phyloP scores from a whole-genome alignment of 2,797 vertebrate genomes.

The Poliocrania exsul region DNA sequence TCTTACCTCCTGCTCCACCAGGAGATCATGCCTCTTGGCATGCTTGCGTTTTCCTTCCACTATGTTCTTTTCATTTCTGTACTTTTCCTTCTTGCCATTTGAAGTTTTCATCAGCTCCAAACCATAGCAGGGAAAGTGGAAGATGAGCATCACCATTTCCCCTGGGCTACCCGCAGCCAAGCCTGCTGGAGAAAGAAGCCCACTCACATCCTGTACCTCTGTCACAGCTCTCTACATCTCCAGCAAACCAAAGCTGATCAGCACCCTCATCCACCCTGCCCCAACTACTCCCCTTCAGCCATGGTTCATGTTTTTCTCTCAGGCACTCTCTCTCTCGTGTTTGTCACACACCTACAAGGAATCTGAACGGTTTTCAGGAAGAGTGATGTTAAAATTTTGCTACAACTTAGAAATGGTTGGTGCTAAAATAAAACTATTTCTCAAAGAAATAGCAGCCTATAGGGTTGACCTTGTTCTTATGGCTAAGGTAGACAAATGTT shows the following conservation, averaged over 20 bases:
- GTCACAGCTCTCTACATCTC: neutral
- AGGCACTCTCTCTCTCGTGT: neutral
- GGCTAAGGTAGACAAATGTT: neutral
- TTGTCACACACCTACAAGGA: neutral
- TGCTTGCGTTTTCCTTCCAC: neutral
- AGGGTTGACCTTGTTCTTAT: neutral
- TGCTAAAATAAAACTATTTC: neutral
- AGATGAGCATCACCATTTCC: neutral
- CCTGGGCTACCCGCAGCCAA: neutral
- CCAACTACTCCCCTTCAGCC: neutral
- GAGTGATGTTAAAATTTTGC: neutral
- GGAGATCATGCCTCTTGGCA: neutral
- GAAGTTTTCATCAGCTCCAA: neutral
- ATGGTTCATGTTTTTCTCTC: neutral
- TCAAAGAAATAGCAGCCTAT: neutral
- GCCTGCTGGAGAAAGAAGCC: neutral
- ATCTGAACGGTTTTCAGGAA: neutral
- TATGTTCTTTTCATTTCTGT: neutral
- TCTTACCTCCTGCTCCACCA: neutral
- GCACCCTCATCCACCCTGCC: neutral
- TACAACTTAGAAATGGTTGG: neutral
- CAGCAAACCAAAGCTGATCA: neutral
- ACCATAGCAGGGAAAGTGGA: fast-evolving
- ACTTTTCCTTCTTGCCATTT: neutral
- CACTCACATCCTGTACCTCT: neutral